A percentile compares a stretch with the other conserved stretches of the same genome.
phyloP scores from a whole-genome alignment of 2,113 vertebrate genomes.

The Malaclemys terrapin region DNA sequence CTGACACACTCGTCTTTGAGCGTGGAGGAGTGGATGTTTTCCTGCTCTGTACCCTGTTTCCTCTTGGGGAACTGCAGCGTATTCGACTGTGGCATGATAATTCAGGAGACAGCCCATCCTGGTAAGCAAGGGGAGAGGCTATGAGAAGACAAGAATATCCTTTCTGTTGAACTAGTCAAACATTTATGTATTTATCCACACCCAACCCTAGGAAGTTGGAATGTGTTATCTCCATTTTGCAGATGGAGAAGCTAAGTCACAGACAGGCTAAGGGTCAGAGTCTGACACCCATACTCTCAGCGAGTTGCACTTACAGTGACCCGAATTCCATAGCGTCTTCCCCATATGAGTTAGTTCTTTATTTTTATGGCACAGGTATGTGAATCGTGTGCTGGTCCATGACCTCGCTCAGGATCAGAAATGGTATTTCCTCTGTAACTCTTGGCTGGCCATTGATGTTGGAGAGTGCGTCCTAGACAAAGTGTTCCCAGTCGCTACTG shows the following conservation, averaged over 20 bases:
- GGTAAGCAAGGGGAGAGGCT: constrained; percentile 74
- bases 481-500: constrained; percentile 91
- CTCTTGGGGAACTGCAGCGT: constrained; percentile 89
- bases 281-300: not conserved
- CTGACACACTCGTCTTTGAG: constrained; percentile 87
- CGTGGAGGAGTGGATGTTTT: constrained; percentile 91
- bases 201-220: not conserved
- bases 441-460: constrained; percentile 91
- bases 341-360: not conserved
- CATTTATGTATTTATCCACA: not conserved
- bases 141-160: not conserved
- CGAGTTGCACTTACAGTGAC: not conserved
- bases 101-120: constrained; percentile 89
- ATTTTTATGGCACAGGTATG: constrained; percentile 83
- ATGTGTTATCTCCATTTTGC: not conserved
- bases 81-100: constrained; percentile 96
- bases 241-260: not conserved
- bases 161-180: not conserved
- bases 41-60: constrained; percentile 91
- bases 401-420: constrained; percentile 88
- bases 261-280: not conserved
- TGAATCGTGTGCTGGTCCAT: constrained; percentile 90
- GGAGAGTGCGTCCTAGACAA: constrained; percentile 92
- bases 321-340: not conserved
- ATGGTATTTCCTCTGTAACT: constrained; percentile 96